Evolutionary conservation across 2,797 vertebrate species (phyloP).

Genomic region (Rhynchonycteris naso): DNA sequence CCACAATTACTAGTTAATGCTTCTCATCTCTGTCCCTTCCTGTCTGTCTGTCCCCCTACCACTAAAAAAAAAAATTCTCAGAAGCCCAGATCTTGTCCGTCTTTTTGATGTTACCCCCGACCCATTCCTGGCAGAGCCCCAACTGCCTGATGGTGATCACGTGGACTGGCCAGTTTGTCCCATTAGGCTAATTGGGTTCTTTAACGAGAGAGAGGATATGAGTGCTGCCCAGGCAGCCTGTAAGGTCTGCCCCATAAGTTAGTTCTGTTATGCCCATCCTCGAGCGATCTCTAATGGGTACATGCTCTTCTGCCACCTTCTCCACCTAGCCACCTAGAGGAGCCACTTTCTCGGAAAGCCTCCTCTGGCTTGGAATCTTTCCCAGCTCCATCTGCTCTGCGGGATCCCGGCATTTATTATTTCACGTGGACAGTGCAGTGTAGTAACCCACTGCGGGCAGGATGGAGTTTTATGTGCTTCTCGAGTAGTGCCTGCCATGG

Average conservation of each 20-base stretch:
- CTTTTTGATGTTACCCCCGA: neutral
- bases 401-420: accelerated
- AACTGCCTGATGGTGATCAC: neutral
- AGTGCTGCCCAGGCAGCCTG: too few species aligned
- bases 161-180: neutral
- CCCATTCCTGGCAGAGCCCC: neutral
- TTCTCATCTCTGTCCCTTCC: too few species aligned
- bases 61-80: too few species aligned
- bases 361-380: neutral
- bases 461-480: neutral
- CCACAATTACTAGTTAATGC: too few species aligned
- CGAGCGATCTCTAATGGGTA: neutral
- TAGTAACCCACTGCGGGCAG: neutral
- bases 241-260: neutral
- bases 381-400: too few species aligned
- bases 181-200: neutral
- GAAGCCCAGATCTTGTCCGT: too few species aligned
- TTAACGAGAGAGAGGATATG: neutral
- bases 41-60: too few species aligned
- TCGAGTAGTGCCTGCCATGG: neutral
- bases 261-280: neutral
- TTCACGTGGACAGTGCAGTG: neutral
- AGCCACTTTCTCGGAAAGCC: neutral
- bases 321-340: neutral
- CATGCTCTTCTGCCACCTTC: neutral